phyloP scores from a whole-genome alignment of 1,140 invertebrate genomes.

The Himalopsyche phryganea region DNA sequence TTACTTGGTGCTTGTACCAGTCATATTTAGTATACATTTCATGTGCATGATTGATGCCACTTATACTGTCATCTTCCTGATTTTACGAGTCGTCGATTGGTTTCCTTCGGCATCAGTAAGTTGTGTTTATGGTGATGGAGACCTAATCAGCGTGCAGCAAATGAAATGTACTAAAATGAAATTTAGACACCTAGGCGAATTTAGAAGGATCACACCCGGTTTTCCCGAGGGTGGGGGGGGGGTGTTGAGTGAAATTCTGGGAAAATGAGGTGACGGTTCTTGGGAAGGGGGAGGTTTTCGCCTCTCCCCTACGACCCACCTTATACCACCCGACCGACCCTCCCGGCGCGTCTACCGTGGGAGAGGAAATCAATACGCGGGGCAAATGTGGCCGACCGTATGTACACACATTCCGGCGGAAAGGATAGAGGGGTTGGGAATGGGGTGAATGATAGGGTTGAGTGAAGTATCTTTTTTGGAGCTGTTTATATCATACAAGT shows the following conservation, averaged over 20 bases:
- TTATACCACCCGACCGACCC: slow-evolving; percentile 43
- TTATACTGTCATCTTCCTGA: no score
- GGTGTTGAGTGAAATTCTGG: slow-evolving; percentile 21
- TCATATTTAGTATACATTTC: no score
- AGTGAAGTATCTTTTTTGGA: no score
- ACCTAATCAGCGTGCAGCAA: no score
- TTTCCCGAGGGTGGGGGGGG: slow-evolving; percentile 9
- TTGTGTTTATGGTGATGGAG: no score
- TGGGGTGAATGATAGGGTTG: slow-evolving; percentile 13
- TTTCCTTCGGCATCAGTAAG: no score
- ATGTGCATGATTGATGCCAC: no score
- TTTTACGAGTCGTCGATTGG: no score
- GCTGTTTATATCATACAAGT: no score
- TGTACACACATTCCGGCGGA: slow-evolving; percentile 27
- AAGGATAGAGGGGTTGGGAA: no score
- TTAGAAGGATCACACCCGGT: slow-evolving; percentile 16
- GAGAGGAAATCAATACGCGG: slow-evolving; percentile 29
- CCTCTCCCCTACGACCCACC: slow-evolving; percentile 32
- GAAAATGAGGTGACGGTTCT: slow-evolving; percentile 49
- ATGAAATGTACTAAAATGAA: slow-evolving; percentile 6
- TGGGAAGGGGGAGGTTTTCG: slow-evolving; percentile 46
- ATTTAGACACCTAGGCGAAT: slow-evolving; percentile 15
- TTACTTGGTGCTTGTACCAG: no score
- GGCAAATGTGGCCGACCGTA: slow-evolving; percentile 28
- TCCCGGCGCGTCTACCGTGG: slow-evolving; percentile 23